These are phyloP conservation scores for Anthonomus grandis DNA, from an alignment of 1,140 invertebrate species.

Conservation along the genomic window DNA sequence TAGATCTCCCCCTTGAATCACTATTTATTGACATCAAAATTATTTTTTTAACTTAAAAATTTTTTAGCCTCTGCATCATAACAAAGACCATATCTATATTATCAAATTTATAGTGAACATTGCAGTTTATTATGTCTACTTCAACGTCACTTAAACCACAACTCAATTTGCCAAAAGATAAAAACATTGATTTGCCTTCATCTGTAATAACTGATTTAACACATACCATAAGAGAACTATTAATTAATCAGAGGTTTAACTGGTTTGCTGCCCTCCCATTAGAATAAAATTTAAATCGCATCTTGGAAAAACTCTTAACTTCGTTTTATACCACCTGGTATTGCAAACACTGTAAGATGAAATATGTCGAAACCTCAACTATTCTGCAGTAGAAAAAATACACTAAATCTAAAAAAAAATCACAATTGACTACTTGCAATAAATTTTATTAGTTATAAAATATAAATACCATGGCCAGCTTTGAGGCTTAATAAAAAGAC, in stretches of 20 bases:
- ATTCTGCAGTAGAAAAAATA: too few relatives aligned
- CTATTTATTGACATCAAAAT: conserved; percentile 38
- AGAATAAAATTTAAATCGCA: conserved; percentile 86
- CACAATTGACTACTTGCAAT: too few relatives aligned
- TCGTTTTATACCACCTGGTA: conserved; percentile 84
- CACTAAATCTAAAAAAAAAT: too few relatives aligned
- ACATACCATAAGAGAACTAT: conserved; percentile 47
- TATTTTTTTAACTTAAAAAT: conserved; percentile 18
- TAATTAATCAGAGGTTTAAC: conserved; percentile 41
- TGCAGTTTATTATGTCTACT: conserved; percentile 63
- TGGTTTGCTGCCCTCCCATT: conserved; percentile 82
- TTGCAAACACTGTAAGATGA: conserved; percentile 78
- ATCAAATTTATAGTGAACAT: conserved; percentile 27
- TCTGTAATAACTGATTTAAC: conserved; percentile 25
- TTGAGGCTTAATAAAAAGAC: too few relatives aligned
- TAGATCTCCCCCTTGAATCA: conserved; percentile 48
- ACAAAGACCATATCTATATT: conserved; percentile 33
- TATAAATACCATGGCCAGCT: too few relatives aligned
- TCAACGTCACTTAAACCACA: conserved; percentile 60
- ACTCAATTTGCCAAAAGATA: conserved; percentile 62
- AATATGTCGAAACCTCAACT: too few relatives aligned
- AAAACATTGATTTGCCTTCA: conserved; percentile 26
- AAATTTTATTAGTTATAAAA: too few relatives aligned
- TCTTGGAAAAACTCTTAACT: conserved; percentile 69
- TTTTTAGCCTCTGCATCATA: conserved; percentile 25